These are phyloP conservation scores for Zaprionus camerounensis DNA, from an alignment of 1,140 invertebrate species.

Conservation along the genomic window DNA sequence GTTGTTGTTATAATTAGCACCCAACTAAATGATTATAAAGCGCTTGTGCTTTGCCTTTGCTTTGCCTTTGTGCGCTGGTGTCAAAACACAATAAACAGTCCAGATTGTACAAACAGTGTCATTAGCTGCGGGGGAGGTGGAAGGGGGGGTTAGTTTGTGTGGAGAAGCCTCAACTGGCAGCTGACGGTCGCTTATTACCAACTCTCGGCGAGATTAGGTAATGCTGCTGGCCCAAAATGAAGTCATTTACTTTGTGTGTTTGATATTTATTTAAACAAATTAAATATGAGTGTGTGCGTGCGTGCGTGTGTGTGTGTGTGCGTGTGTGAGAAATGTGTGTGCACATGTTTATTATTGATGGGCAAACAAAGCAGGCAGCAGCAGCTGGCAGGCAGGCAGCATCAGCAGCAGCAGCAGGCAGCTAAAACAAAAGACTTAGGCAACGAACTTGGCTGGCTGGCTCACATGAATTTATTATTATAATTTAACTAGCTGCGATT, in stretches of 20 bases:
- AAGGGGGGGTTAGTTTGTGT: not conserved
- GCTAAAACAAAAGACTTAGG: conserved; percentile 59
- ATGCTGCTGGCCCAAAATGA: conserved; percentile 55
- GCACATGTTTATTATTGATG: conserved; percentile 49
- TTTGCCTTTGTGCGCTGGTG: conserved; percentile 29
- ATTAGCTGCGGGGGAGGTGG: conserved; percentile 51
- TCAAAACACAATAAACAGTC: conserved; percentile 56
- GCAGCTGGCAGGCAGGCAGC: not conserved
- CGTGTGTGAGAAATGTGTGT: conserved; percentile 35
- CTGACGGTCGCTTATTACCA: conserved; percentile 20
- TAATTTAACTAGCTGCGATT: conserved; percentile 70
- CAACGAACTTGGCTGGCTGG: conserved; percentile 54
- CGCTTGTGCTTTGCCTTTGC: conserved; percentile 28
- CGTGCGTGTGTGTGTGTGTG: conserved; percentile 44
- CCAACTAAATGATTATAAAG: conserved; percentile 71
- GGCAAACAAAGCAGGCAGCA: conserved; percentile 29
- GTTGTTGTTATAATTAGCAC: conserved; percentile 72
- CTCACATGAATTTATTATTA: conserved; percentile 55
- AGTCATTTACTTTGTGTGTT: conserved; percentile 59
- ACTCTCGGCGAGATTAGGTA: conserved; percentile 29
- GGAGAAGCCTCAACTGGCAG: not conserved
- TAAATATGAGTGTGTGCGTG: conserved; percentile 53
- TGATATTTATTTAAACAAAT: conserved; percentile 72
- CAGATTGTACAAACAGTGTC: conserved; percentile 60
- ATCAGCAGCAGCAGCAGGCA: conserved; percentile 1